Base-by-base conservation (phyloP, 2,888 invertebrate species). In the Sympetrum striolatum region DNA sequence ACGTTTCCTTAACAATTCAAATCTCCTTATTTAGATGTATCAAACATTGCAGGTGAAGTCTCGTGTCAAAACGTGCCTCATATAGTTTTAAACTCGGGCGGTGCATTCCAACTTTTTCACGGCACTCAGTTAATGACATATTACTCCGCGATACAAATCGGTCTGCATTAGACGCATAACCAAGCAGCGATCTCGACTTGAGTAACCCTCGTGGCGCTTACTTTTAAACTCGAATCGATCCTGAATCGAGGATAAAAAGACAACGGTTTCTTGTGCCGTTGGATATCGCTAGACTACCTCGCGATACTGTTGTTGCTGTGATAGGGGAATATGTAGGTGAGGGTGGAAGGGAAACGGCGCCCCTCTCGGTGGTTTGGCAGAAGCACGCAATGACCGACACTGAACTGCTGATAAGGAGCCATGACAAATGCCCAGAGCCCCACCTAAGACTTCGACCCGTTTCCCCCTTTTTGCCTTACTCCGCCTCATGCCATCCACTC, bases 361-460 rank as follows among this genome's bases (percentile, higher is more conserved):
- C 60, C 60, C 60, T 18, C 58, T 35, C 31, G 86, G 86, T 35
- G 86, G 86, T 60, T 86, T 86, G 64, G 86, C 86, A 86, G 86
- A 86, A 64, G 86, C 86, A 86, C 86, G 86, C 86, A 86, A 86
- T 86, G 86, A 86, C 86, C 86, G 86, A 60, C 86, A 86, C 60
- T 86, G 86, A 86, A 86, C 86, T 86, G 86, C 60, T 60, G 86
- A 86, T 86, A 86, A 86, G 86, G 39, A 86, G 86, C 86, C 86
- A 86, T 86, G 86, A 86, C 86, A 86, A 86, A 86, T 86, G 86
- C 86, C 86, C 60, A 37, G 60, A 37, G 86, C 86, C 60, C 86
- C 86, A 86, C 86, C 86, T 60, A 86, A 60, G 58, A 37, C 60
- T 86, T 60, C 86, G 58, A 37, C 60, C 60, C 15, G 58, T 22